A percentile compares a stretch with the other conserved stretches of the same genome.
phyloP scores from a whole-genome alignment of 2,113 vertebrate species.

The Antigone vipio region DNA sequence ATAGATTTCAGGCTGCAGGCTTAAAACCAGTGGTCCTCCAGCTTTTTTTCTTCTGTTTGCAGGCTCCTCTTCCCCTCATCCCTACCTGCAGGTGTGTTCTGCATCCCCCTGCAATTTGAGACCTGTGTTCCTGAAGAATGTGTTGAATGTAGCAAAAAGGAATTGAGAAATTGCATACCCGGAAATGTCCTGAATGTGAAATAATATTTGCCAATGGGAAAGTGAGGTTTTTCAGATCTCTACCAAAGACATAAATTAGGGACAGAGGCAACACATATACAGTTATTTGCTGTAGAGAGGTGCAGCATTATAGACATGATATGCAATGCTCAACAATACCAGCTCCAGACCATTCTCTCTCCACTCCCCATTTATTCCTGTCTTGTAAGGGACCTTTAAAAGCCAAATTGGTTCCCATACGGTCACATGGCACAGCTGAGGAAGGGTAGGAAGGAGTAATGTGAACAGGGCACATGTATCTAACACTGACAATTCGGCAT shows the following conservation, averaged over 20 bases:
- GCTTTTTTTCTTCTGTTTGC: background rate
- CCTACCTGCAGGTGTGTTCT: background rate
- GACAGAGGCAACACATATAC: background rate
- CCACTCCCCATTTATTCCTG: background rate
- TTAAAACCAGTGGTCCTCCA: background rate
- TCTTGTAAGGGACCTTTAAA: background rate
- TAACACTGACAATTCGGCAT: background rate
- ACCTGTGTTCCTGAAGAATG: background rate
- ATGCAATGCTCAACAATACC: background rate
- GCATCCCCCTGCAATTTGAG: background rate
- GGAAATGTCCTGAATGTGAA: background rate
- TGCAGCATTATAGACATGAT: background rate
- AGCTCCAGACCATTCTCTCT: background rate
- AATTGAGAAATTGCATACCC: background rate
- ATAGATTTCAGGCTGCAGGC: background rate
- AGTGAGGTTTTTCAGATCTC: background rate
- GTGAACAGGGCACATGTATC: background rate
- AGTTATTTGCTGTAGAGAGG: background rate
- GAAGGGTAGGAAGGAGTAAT: background rate
- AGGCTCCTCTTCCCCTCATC: background rate
- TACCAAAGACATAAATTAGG: background rate
- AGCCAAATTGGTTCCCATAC: background rate
- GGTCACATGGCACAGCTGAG: background rate
- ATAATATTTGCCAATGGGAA: background rate
- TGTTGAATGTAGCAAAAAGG: background rate